A percentile compares a stretch with the other conserved stretches of the same genome.
Evolutionary conservation across 2,113 vertebrate genomes (phyloP).

Genomic region (Ailurus styani): DNA sequence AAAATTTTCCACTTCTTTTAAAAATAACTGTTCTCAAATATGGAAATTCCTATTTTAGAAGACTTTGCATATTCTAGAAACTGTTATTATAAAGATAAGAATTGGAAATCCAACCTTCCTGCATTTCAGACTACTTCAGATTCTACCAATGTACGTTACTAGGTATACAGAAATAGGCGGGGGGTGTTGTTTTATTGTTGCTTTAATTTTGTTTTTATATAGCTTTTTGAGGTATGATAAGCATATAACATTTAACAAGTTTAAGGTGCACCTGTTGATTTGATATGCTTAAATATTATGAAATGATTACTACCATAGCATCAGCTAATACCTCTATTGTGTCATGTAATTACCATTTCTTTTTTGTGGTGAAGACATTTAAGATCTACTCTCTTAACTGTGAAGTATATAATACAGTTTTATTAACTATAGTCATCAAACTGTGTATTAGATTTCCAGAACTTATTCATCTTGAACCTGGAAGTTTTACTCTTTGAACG

Average conservation of each 20-base stretch:
- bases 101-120: not conserved
- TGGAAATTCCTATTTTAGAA: slow-evolving; percentile 7
- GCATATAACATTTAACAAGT: not conserved
- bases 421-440: not conserved
- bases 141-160: not conserved
- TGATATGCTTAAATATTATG: not conserved
- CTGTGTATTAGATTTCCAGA: not conserved
- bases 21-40: slow-evolving; percentile 14
- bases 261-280: not conserved
- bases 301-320: not conserved
- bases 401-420: not conserved
- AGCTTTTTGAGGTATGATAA: not conserved
- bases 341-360: not conserved
- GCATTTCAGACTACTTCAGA: not conserved
- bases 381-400: not conserved
- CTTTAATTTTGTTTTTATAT: not conserved
- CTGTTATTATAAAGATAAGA: not conserved
- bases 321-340: not conserved
- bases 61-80: not conserved
- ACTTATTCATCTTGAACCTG: not conserved
- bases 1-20: not conserved
- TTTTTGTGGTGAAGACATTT: not conserved
- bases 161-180: not conserved
- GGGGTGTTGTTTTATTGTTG: not conserved
- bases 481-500: not conserved